These are phyloP conservation scores for Chrysaora quinquecirrha DNA, from an alignment of 30 jellyfish, hydroid and myxozoan species.

Conservation along the genomic window DNA sequence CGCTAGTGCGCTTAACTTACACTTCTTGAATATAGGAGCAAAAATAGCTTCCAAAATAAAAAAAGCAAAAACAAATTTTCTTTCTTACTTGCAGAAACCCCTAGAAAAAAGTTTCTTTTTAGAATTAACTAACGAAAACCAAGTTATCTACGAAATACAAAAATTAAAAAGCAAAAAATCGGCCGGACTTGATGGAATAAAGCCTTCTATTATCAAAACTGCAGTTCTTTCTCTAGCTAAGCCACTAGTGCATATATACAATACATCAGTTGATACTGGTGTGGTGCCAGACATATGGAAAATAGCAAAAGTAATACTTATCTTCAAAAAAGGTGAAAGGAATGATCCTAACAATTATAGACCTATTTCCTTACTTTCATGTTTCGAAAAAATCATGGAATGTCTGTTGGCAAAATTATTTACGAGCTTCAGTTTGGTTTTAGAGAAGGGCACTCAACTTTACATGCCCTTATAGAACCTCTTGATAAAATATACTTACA, in stretches of 20 bases:
- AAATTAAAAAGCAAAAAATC: no score
- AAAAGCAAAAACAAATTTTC: no score
- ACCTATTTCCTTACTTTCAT: not conserved
- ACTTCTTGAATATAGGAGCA: not conserved
- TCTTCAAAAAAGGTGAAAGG: not conserved
- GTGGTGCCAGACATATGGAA: no score
- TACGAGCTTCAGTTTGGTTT: constrained; percentile 23
- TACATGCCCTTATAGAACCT: not conserved
- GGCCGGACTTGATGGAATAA: no score
- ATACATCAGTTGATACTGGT: no score
- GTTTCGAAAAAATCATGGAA: not conserved
- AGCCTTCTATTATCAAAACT: no score
- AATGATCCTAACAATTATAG: not conserved
- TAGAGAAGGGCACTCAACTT: not conserved
- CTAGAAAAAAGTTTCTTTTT: not conserved
- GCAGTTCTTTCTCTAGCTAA: no score
- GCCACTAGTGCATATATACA: no score
- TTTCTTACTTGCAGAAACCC: not conserved
- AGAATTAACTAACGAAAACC: not conserved
- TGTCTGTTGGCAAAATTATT: not conserved
- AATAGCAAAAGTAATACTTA: no score
- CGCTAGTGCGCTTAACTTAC: constrained; percentile 6
- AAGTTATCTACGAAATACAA: not conserved
- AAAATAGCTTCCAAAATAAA: constrained; percentile 1
- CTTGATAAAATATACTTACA: not conserved